Conservation (phyloP, 2,113 vertebrate species). For the Poeciliopsis turrubarensis region DNA sequence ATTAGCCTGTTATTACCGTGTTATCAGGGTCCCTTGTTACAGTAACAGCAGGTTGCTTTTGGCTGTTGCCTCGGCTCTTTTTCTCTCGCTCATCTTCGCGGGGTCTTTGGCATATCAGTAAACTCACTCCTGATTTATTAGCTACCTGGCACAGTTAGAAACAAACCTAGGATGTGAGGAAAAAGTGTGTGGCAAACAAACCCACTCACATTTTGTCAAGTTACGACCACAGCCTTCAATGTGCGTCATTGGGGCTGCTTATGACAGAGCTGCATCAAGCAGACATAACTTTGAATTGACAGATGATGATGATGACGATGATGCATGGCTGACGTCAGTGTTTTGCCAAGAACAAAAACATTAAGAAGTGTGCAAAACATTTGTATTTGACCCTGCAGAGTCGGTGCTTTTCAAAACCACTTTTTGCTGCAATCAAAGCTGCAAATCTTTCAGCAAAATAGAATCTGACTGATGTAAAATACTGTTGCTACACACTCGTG, state of each 20-base stretch:
- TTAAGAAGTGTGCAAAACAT: not conserved
- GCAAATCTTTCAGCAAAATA: not conserved
- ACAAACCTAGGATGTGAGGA: not conserved
- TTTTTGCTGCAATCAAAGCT: not conserved
- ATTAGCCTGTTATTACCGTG: slow-evolving; percentile 80
- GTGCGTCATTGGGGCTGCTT: not conserved
- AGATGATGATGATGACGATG: not conserved
- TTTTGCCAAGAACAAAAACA: not conserved
- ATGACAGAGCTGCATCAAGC: not conserved
- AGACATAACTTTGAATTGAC: not conserved
- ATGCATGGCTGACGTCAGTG: not conserved
- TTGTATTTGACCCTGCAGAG: not conserved
- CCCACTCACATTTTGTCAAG: not conserved
- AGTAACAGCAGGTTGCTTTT: slow-evolving; percentile 79
- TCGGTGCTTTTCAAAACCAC: not conserved
- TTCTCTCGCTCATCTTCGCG: slow-evolving; percentile 28
- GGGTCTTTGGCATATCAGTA: slow-evolving; percentile 14
- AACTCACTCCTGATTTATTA: slow-evolving; percentile 41
- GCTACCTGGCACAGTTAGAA: slow-evolving; percentile 19
- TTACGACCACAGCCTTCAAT: not conserved
- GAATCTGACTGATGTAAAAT: too few species aligned
- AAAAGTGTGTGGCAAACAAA: not conserved
- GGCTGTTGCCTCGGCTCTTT: slow-evolving; percentile 60
- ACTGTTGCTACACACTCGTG: too few species aligned
- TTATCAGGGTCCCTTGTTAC: slow-evolving; percentile 80